Base-by-base conservation (phyloP, 2,113 vertebrate genomes). In the Psophia crepitans region DNA sequence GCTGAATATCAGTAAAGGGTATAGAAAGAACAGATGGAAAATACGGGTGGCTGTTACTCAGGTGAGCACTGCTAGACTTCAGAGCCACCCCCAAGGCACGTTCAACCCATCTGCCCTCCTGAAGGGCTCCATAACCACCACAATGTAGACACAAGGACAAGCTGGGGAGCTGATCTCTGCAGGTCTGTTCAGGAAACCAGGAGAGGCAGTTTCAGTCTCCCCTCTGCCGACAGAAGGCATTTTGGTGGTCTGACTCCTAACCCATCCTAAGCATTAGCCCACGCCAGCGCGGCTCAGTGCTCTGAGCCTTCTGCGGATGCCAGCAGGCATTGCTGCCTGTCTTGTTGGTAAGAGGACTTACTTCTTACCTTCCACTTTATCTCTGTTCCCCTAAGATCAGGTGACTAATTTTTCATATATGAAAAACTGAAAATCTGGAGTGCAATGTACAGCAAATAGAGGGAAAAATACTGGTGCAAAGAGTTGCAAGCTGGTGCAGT, bases 121-220 rank as follows among this genome's bases (percentile, higher is more conserved):
- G 12, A 0, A 1, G 28, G 21, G 7, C 19, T 81, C 41, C 58
- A 39, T 4, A 28, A 19, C 9, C 43, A 58, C 2, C 1, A 0
- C 43, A 49, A 6, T 3, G 24, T 1, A 58, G 70, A 35, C 46
- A 61, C 32, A 58, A 78, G 65, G 71, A 58, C 19, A 49, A 63
- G 19, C 19, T 44, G 32, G 58, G 87, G 16, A 66, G 46, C 20
- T 66, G 61, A 65, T 48, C 27, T 30, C 49, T 66, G n/a, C 51
- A 53, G 8, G 7, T 56, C 24, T 13, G 80, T 57, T 68, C 57
- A 86, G 58, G 14, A 69, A 74, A 32, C 1, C 15, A 14, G 33
- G 11, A 65, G 6, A 17, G 37, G 9, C 26, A 66, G 37, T 54
- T 88, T 49, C 24, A 15, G 37, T 27, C 28, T 64, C 32, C 3